Evolutionary conservation across 30 jellyfish, hydroid and myxozoan species (phyloP).

Genomic region (Aurelia aurita complex sp. Pacific): DNA sequence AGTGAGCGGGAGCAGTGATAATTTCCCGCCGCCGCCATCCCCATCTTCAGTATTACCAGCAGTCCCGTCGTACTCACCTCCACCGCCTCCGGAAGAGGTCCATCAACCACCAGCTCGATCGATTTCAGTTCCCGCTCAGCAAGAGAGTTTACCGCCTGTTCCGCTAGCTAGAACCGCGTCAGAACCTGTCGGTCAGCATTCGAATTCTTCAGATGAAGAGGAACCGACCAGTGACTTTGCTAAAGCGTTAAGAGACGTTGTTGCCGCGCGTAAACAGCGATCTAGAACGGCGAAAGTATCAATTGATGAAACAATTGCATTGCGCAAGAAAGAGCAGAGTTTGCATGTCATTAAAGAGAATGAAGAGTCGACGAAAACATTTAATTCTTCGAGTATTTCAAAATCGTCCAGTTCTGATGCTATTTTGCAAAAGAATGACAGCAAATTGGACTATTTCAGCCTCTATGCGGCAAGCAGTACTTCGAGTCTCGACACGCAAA

Average conservation of each 20-base stretch:
- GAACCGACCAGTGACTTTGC: slow-evolving; percentile 69
- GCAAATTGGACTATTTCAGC: slow-evolving; percentile 63
- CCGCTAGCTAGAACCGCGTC: slow-evolving; percentile 5
- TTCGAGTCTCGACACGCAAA: slow-evolving; percentile 88
- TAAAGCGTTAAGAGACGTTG: slow-evolving; percentile 60
- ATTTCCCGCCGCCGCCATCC: slow-evolving; percentile 27
- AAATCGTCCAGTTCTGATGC: slow-evolving; percentile 69
- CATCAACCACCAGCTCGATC: slow-evolving; percentile 51
- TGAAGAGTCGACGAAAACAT: slow-evolving; percentile 29
- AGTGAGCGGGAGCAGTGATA: slow-evolving; percentile 5
- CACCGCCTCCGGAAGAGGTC: slow-evolving; percentile 69
- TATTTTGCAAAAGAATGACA: slow-evolving; percentile 41
- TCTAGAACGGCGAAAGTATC: slow-evolving; percentile 33
- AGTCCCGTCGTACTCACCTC: slow-evolving; percentile 73
- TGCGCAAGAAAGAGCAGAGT: slow-evolving; percentile 53
- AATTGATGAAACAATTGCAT: slow-evolving; percentile 43
- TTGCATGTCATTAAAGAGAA: slow-evolving; percentile 57
- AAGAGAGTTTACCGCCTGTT: slow-evolving; percentile 9
- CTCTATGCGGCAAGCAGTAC: slow-evolving; percentile 80
- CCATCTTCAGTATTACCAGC: slow-evolving; percentile 38
- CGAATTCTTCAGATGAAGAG: slow-evolving; percentile 45
- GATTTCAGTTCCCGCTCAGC: slow-evolving; percentile 48
- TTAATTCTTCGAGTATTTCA: not conserved
- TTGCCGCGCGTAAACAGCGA: slow-evolving; percentile 68
- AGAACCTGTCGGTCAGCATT: slow-evolving; percentile 1